Conservation (phyloP, 2,797 vertebrate species). For the Cottoperca gobio region DNA sequence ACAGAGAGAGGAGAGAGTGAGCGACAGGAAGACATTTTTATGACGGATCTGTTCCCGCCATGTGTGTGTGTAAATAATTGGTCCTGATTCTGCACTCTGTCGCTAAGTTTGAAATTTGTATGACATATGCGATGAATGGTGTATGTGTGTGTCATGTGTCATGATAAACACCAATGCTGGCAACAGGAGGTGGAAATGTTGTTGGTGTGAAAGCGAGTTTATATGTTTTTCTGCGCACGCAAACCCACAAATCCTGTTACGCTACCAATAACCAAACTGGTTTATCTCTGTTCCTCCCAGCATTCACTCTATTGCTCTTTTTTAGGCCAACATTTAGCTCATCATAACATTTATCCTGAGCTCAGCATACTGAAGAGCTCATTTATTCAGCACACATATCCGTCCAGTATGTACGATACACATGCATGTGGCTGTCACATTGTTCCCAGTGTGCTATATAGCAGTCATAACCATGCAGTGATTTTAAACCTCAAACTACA, state of each 20-base stretch:
- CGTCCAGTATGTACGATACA: background rate
- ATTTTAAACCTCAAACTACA: slow-evolving; percentile 43
- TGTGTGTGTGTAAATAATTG: slow-evolving; percentile 39
- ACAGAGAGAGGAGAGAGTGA: background rate
- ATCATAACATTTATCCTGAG: slow-evolving; percentile 2
- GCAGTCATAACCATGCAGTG: slow-evolving; percentile 12
- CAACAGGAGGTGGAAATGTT: background rate
- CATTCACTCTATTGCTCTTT: slow-evolving; percentile 5
- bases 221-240: background rate
- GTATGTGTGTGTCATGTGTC: background rate
- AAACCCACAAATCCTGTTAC: background rate
- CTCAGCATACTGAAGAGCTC: slow-evolving; percentile 28
- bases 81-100: slow-evolving; percentile 22
- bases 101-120: slow-evolving; percentile 15
- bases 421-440: slow-evolving; percentile 4
- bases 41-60: slow-evolving; percentile 14
- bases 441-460: slow-evolving; percentile 5
- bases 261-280: background rate
- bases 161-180: slow-evolving; percentile 6
- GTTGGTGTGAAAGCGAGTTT: background rate
- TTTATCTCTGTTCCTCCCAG: background rate
- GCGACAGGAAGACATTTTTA: background rate
- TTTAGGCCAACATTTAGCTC: slow-evolving; percentile 13
- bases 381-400: slow-evolving; percentile 27
- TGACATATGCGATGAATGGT: slow-evolving; percentile 29